These are phyloP conservation scores for Rhinichthys klamathensis DNA, from an alignment of 2,113 vertebrate species.

Conservation along the genomic window DNA sequence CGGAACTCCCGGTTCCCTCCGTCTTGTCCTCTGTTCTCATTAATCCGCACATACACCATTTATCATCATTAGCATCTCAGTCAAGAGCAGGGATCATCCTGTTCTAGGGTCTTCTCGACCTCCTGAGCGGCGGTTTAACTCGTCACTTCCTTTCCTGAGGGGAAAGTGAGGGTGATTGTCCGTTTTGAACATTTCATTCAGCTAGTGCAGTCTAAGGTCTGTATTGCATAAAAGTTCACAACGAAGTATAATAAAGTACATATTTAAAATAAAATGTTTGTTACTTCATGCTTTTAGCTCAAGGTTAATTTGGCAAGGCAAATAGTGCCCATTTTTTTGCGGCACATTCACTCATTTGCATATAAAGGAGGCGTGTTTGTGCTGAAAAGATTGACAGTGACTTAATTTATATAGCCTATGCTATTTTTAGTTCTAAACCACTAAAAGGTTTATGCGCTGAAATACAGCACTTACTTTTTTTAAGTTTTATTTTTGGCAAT, in stretches of 20 bases:
- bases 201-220: neutral
- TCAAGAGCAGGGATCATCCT: constrained; percentile 20
- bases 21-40: constrained; percentile 48
- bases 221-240: neutral
- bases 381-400: neutral
- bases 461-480: neutral
- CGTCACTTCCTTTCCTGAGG: neutral
- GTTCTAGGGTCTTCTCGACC: constrained; percentile 3
- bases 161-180: neutral
- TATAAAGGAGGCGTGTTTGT: neutral
- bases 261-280: neutral
- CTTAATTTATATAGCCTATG: neutral
- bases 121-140: constrained; percentile 7
- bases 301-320: neutral
- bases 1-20: constrained; percentile 27
- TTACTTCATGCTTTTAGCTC: neutral
- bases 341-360: neutral
- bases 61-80: constrained; percentile 59
- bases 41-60: constrained; percentile 57
- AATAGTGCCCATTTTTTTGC: neutral
- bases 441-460: neutral
- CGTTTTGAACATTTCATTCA: constrained; percentile 10
- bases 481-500: no score
- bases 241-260: neutral
- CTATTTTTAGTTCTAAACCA: neutral